Evolutionary conservation across 2,888 invertebrate species (phyloP), one percentile per base, ranked within the genome.

Genomic region (Cepaea hortensis): DNA sequence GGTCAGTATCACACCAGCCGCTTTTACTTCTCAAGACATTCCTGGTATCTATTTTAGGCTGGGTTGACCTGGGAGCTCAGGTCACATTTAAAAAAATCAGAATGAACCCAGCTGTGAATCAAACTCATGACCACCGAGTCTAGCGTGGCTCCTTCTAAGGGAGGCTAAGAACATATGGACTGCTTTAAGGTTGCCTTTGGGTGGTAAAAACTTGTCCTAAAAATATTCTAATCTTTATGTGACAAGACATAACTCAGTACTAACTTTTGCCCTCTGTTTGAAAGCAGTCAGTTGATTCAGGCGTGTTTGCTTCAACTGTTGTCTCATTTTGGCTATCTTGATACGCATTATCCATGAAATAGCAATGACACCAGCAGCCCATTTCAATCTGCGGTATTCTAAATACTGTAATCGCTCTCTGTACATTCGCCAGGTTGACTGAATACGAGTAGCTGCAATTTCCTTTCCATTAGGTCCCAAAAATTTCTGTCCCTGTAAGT

Each of bases 291-390:
- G 88, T 61, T 94, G 93, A 70, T 92, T 93, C 18, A 90, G 87
- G 23, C 94, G 89, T 3, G 92, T 93, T 48, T 90, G 89, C 85
- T 91, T 91, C 65, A 94, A 90, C 88, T 93, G 93, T 68, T 92
- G 89, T 85, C 93, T 89, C 84, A 94, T 92, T 88, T 92, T 92
- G 23, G 92, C 89, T 93, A 94, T 93, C 91, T 94, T 94, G 81
- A 94, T 91, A 86, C 93, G 93, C 93, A 94, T 93, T 81, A 94
- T 91, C 94, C 94, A 94, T 1, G 93, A 93, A 61, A 94, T 92
- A 75, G 94, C 94, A 85, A 94, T 94, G 4, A 94, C 94, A 61
- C 94, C 93, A 2, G 94, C 93, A 3, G 94, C 94, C 94, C 94
- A 94, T 90, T 94, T 94, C 90, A 92, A 91, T 13, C 91, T 90